A percentile compares a stretch with the other conserved stretches of the same genome.
phyloP scores from a whole-genome alignment of 2,888 invertebrate species.

The Rhagonycha lutea region DNA sequence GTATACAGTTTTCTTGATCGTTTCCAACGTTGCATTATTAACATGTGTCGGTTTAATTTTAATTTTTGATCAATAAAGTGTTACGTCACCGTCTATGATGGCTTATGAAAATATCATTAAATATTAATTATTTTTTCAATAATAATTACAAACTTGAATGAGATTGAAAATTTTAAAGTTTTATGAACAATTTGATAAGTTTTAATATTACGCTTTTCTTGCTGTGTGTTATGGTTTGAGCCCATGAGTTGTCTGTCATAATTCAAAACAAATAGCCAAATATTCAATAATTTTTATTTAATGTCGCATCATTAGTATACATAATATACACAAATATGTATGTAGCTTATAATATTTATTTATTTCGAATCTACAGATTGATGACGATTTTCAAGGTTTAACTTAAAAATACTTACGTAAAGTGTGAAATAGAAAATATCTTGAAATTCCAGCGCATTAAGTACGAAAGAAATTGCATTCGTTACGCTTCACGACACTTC shows the following conservation, averaged over 20 bases:
- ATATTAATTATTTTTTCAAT: too few species aligned
- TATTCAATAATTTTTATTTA: background rate
- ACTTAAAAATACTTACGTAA: background rate
- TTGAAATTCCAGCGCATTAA: conserved; percentile 5
- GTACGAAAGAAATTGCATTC: conserved; percentile 6
- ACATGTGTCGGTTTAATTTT: too few species aligned
- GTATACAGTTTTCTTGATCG: background rate
- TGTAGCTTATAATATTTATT: too few species aligned
- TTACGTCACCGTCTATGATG: background rate
- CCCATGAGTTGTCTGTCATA: background rate
- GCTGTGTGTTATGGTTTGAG: conserved; percentile 22
- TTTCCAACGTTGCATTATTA: too few species aligned
- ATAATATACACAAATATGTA: too few species aligned
- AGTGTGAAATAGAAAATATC: background rate
- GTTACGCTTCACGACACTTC: conserved; percentile 9
- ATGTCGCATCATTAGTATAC: background rate
- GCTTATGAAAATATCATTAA: too few species aligned
- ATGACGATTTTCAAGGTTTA: background rate
- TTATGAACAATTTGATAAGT: background rate
- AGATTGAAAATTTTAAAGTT: background rate
- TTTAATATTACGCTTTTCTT: background rate
- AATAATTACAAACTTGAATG: too few species aligned
- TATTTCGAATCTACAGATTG: background rate
- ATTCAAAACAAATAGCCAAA: background rate
- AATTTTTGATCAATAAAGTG: background rate